Evolutionary conservation across 2,888 invertebrate genomes (phyloP), one percentile per base, ranked within the genome.

Genomic region (Cheilosia grossa): DNA sequence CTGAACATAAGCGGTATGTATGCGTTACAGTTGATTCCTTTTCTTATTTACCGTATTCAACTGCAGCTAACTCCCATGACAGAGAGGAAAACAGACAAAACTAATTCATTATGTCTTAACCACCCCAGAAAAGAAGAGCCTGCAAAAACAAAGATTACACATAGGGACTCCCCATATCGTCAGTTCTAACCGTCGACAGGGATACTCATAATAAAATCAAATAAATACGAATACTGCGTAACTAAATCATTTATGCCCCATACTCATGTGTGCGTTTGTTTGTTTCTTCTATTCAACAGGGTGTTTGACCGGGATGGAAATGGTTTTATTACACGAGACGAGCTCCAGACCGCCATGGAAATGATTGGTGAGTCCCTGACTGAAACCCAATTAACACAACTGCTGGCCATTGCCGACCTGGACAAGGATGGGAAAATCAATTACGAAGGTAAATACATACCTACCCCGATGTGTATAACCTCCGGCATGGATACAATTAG

Each of bases 261-360:
- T 44, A 44, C 27, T 33, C 27, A 51, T 53, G 15, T 33, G 10
- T 47, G 2, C 56, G 17, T 47, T 17, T 51, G 15, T 66, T 9
- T 66, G 17, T 64, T 17, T 56, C 10, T 56, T 69, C 44, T 33
- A 77, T 75, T 72, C 54, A 67, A 37, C 82, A 94, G 96, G 91
- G 97, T 96, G 69, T 97, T 98, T 91, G 97, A 98, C 93, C 95
- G 97, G 78, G 97, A 98, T 90, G 95, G 96, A 89, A 97, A 98
- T 91, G 98, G 98, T 40, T 98, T 96, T 92, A 97, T 98, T 91
- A 97, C 96, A 49, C 93, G 95, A 89, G 96, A 96, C 90, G 96
- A 96, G 91, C 92, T 96, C 58, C 94, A 95, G 89, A 93, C 94
- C 72, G 96, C 96, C n/a, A 94, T 96, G 93, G 96, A 96, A 91